Evolutionary conservation across 37 sponge, comb jelly and placozoan species (phyloP), one percentile per base, ranked within the genome.

Genomic region (Chondrilla cf. caribensis): DNA sequence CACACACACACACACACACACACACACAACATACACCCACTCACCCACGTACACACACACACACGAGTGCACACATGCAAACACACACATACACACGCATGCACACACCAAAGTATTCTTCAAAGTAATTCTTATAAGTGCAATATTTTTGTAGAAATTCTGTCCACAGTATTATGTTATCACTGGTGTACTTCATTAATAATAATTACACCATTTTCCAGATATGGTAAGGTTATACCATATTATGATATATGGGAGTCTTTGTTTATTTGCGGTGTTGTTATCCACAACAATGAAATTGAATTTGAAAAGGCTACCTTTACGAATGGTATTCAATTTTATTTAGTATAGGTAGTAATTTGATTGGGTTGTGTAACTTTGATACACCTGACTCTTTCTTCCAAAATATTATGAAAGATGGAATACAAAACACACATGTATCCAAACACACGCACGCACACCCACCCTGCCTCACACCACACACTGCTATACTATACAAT

Each of bases 221-320:
- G n/a, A n/a, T n/a, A n/a, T n/a, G n/a, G n/a, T 60, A 96, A 96
- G 99, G 99, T 96, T 22, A 98, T 98, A 79, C 96, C 99, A 7
- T 87, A 96, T 28, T 92, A 98, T 71, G 89, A 11, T 47, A 11
- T 11, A 47, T 6, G 51, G 6, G 51, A 14, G 51, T 6, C 6
- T 47, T 6, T 47, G 51, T 47, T 6, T 47, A 47, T 6, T 6
- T 47, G 51, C 11, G 51, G n/a, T 92, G 84, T 98, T 96, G 38
- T 96, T 96, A 64, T 95, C 91, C 22, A 62, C 81, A 54, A 95
- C 96, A 25, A 98, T 73, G 18, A 90, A 71, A 43, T 57, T 17
- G 94, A 77, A 9, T 77, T 79, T 18, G 94, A 91, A 62, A 93
- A 96, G n/a, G n/a, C n/a, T n/a, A n/a, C n/a, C n/a, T n/a, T n/a